Percentiles rank a stretch among this genome's conserved stretches.
These are phyloP conservation scores for Ophthalmolycus amberensis DNA, from an alignment of 2,113 vertebrate species.

Conservation along the genomic window DNA sequence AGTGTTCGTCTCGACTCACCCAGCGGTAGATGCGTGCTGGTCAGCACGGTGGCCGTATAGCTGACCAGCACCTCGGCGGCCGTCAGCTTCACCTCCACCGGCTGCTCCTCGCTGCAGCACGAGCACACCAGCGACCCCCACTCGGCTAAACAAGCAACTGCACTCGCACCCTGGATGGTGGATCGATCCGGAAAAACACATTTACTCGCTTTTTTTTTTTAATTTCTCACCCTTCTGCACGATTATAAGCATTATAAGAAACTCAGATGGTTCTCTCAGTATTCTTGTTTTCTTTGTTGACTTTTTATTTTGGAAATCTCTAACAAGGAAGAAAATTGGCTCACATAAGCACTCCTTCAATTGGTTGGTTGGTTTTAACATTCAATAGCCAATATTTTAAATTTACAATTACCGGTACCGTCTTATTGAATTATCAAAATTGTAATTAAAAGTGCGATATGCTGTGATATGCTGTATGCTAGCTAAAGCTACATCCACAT, in stretches of 20 bases:
- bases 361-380: not conserved
- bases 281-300: no score
- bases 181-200: not conserved
- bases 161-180: slow-evolving; percentile 35
- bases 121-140: slow-evolving; percentile 87
- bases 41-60: slow-evolving; percentile 82
- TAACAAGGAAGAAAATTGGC: not conserved
- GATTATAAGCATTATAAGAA: not conserved
- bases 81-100: slow-evolving; percentile 87
- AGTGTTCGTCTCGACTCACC: slow-evolving; percentile 80
- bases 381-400: not conserved
- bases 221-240: not conserved
- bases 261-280: no score
- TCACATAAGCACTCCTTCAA: not conserved
- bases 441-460: not conserved
- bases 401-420: not conserved
- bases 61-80: slow-evolving; percentile 87
- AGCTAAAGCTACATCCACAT: not conserved
- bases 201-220: not conserved
- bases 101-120: slow-evolving; percentile 88
- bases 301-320: not conserved
- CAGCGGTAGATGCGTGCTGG: slow-evolving; percentile 77
- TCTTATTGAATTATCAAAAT: not conserved
- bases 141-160: slow-evolving; percentile 40
- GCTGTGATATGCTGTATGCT: not conserved